phyloP scores from a whole-genome alignment of 2,113 vertebrate genomes.

The Scartelaos histophorus region DNA sequence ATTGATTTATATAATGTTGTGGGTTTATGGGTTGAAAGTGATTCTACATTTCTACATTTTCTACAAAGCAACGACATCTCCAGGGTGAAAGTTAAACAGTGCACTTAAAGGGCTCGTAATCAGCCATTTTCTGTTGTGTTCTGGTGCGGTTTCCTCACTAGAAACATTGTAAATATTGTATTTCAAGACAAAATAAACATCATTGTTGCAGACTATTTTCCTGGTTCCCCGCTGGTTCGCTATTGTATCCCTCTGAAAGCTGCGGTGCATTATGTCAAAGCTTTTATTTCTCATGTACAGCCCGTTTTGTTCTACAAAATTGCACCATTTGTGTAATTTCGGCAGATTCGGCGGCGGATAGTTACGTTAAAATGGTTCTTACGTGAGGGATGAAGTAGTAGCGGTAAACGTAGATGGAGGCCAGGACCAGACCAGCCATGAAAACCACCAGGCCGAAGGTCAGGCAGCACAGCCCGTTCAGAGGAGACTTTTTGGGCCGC shows the following conservation, averaged over 20 bases:
- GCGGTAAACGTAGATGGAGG: slow-evolving; percentile 90
- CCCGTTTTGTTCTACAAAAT: not conserved
- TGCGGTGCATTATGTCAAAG: not conserved
- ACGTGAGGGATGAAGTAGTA: slow-evolving; percentile 91
- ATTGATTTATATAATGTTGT: too few relatives aligned
- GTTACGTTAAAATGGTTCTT: slow-evolving; percentile 33
- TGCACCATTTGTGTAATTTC: not conserved
- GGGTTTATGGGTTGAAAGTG: too few relatives aligned
- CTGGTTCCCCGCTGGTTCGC: not conserved
- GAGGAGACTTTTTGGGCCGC: slow-evolving; percentile 74
- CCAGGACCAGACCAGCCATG: slow-evolving; percentile 87
- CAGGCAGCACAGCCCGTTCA: slow-evolving; percentile 88
- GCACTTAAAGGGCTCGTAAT: too few relatives aligned
- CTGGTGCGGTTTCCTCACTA: too few relatives aligned
- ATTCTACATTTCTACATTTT: too few relatives aligned
- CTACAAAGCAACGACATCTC: too few relatives aligned
- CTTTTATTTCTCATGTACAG: not conserved
- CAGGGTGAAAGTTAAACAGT: too few relatives aligned
- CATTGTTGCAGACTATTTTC: not conserved
- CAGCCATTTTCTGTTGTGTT: too few relatives aligned
- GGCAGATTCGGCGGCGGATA: not conserved
- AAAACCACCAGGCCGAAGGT: slow-evolving; percentile 86
- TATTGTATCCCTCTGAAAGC: not conserved
- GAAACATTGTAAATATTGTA: too few relatives aligned
- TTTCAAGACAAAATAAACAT: not conserved